Conservation (phyloP, 2,888 invertebrate genomes). For the Ormia ochracea region DNA sequence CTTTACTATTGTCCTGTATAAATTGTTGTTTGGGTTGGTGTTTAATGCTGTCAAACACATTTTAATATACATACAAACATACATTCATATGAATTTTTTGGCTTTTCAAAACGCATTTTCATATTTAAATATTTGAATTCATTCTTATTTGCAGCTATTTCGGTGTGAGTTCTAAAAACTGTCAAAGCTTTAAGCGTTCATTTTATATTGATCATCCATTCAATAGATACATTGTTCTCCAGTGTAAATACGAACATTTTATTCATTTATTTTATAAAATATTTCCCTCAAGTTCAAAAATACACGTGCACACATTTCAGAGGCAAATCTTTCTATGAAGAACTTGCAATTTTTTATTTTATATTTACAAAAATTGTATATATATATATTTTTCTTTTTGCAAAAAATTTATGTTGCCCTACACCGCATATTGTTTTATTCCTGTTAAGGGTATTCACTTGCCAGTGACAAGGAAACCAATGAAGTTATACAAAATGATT, state of each 20-base stretch:
- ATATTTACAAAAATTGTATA: not conserved
- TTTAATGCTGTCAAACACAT: slow-evolving; percentile 30
- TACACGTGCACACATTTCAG: no score
- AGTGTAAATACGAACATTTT: slow-evolving; percentile 52
- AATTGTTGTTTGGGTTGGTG: slow-evolving; percentile 59
- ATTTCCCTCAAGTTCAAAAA: not conserved
- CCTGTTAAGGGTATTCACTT: slow-evolving; percentile 6
- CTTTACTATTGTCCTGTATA: slow-evolving; percentile 28
- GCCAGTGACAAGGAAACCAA: not conserved
- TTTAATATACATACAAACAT: not conserved
- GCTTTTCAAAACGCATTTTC: not conserved
- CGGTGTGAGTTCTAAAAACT: not conserved
- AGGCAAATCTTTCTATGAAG: not conserved
- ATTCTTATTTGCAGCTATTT: slow-evolving; percentile 34
- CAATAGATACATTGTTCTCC: slow-evolving; percentile 37
- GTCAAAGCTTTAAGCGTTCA: not conserved
- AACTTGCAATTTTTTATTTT: not conserved
- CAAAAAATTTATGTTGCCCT: not conserved
- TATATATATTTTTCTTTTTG: no score
- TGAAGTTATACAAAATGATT: no score
- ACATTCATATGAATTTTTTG: no score
- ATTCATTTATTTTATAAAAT: not conserved
- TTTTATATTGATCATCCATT: slow-evolving; percentile 19
- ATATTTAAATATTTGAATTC: not conserved
- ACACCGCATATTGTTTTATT: not conserved